Evolutionary conservation across 2,888 invertebrate genomes (phyloP).

Genomic region (Tuberolachnus salignus): DNA sequence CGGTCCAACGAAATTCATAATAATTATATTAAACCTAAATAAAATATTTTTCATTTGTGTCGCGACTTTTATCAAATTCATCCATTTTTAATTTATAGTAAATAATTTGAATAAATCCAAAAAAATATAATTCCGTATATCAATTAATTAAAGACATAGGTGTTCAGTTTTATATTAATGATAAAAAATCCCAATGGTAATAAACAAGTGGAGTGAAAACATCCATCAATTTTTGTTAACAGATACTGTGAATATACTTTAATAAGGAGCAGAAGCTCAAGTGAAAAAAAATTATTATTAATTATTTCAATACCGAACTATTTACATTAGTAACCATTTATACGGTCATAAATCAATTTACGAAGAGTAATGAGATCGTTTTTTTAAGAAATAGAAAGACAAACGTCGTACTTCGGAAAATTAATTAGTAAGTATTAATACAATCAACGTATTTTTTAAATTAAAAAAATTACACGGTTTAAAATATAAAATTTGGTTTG

Average conservation of each 20-base stretch:
- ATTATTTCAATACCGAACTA: slow-evolving; percentile 5
- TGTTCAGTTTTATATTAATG: slow-evolving; percentile 5
- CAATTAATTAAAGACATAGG: neutral
- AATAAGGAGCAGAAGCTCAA: slow-evolving; percentile 1
- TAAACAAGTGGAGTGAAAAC: neutral
- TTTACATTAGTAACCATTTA: neutral
- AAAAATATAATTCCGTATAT: neutral
- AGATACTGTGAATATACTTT: neutral
- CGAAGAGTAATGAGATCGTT: neutral
- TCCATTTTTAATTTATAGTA: neutral
- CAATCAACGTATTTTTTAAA: no score
- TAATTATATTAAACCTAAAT: no score
- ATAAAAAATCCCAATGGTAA: neutral
- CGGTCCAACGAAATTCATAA: neutral
- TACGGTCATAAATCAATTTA: neutral
- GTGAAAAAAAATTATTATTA: slow-evolving; percentile 18
- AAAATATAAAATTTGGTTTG: no score
- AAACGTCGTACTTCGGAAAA: neutral
- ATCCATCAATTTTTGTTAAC: slow-evolving; percentile 24
- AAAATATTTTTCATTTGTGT: neutral
- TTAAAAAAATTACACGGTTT: no score
- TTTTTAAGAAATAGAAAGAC: neutral
- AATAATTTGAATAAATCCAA: neutral
- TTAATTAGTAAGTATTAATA: no score
- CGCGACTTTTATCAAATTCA: neutral